Evolutionary conservation across 2,797 vertebrate species (phyloP), one percentile per base, ranked within the genome.

Genomic region (Knipowitschia caucasica): DNA sequence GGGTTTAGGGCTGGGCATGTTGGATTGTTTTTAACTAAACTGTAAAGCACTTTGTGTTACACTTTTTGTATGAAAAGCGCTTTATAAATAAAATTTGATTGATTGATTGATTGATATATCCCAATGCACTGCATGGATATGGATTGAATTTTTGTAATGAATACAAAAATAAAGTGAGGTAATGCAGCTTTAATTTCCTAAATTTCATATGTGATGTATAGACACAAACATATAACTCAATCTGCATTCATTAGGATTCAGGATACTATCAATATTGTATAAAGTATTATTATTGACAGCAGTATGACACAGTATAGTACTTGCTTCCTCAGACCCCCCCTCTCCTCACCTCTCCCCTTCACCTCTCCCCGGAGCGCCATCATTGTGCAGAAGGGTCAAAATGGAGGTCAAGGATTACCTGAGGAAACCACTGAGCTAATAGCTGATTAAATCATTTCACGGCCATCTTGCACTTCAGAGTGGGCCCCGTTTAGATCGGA

Each of bases 321-420:
- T 25, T 70, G 50, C 52, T 50, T 27, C 50, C 18, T 73, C 58
- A 60, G 67, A 52, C 34, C 23, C 38, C 39, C 21, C 12, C 14
- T 64, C 67, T 44, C 44, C 40, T 76, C 1, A 3, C 36, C 25
- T 65, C 17, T 59, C 29, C 68, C 58, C 56, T 53, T 44, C 46
- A 44, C 34, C 26, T 4, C 5, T 17, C 50, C 52, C 56, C 14
- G 14, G 34, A 33, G 38, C 2, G 53, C 64, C 67, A 68, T 27
- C 51, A 20, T 38, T 27, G 7, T 17, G 43, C 14, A 23, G 59
- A 74, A 69, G 61, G 61, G 60, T 71, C 59, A 73, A 8, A 38
- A 53, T 53, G 35, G 14, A 30, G 60, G 33, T 77, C 59, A 81
- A 75, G 54, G 67, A 62, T 73, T 73, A 34, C 46, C 50, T 30